Base-by-base conservation (phyloP, 2,888 invertebrate species). In the Adela reaumurella region DNA sequence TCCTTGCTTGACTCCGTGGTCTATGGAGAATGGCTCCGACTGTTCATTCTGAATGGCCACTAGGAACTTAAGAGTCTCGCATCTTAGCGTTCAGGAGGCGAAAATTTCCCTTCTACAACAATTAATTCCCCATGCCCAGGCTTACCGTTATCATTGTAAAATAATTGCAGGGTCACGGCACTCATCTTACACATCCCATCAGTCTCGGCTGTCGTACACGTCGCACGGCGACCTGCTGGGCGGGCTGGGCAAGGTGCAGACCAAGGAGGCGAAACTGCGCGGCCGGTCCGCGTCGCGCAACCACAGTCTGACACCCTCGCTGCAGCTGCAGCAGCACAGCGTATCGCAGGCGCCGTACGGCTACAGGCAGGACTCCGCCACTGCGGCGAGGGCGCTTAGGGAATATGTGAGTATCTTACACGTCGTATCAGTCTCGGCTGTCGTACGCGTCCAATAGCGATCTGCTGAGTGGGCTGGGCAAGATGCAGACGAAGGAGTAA, bases 371-470 rank as follows among this genome's bases (percentile, higher is more conserved):
- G 79, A 76, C 60, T 83, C 68, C 59, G 82, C 74, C 77, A 80
- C 74, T 74, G 82, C 70, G 70, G 85, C 71, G 67, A 82, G 65
- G 83, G 90, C 76, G 64, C 86, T 88, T 62, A 84, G 86, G 69
- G 86, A 90, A 81, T 89, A 87, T 65, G 88, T 89, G 73, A 74
- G 86, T 74, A 55, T 52, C n/a, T 42, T 95, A 96, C 78, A 95
- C 95, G 58, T 96, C 96, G 53, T 96, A 96, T 70, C 93, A 93
- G 62, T 94, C 94, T 51, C 85, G 94, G 59, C 83, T 94, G 63
- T 95, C 96, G 50, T 96, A 96, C 71, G 95, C 94, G 55, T 96
- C 96, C 28, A 95, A 96, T 71, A 93, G 90, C 47, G 96, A 96
- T 79, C 82, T 94, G 57, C 82, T 94, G 58, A 88, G 89, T 55